Conservation (phyloP, 92 coral and sea anemone genomes). For the Epizoanthus ramosus region DNA sequence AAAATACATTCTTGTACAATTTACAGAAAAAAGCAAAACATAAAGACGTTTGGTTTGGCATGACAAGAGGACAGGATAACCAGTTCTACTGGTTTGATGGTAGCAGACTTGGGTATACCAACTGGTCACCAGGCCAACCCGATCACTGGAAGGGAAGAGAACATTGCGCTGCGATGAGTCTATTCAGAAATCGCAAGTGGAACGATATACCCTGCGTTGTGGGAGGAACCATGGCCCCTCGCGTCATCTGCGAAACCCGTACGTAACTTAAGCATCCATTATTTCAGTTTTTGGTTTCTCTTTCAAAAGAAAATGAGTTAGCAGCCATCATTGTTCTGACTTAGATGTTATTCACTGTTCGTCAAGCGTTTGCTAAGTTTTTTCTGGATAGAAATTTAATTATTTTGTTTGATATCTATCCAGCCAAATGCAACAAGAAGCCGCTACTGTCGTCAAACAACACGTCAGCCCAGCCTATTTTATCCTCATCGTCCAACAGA, state of each 20-base stretch:
- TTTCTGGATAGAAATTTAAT: too few species aligned
- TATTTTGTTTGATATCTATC: neutral
- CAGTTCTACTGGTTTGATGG: constrained; percentile 44
- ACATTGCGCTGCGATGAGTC: constrained; percentile 9
- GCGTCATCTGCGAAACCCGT: constrained; percentile 21
- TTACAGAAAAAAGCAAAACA: constrained; percentile 21
- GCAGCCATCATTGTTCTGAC: too few species aligned
- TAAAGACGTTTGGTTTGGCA: constrained; percentile 10
- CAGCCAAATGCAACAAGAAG: constrained; percentile 21
- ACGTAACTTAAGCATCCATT: neutral
- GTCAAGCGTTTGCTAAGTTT: too few species aligned
- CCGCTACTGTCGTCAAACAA: neutral
- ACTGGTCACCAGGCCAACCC: constrained; percentile 19
- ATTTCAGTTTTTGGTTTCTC: too few species aligned
- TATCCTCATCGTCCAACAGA: constrained; percentile 12
- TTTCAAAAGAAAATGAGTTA: too few species aligned
- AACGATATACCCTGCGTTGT: constrained; percentile 12
- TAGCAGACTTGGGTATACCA: constrained; percentile 3
- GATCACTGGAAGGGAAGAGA: constrained; percentile 16
- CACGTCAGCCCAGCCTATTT: neutral
- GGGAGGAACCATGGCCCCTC: neutral
- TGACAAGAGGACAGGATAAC: constrained; percentile 19
- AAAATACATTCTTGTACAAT: constrained; percentile 32
- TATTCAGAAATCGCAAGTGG: neutral
- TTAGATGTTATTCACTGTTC: too few species aligned